These are phyloP conservation scores for Antedon mediterranea DNA, from an alignment of 53 echinoderm and acorn worm species.

Conservation along the genomic window DNA sequence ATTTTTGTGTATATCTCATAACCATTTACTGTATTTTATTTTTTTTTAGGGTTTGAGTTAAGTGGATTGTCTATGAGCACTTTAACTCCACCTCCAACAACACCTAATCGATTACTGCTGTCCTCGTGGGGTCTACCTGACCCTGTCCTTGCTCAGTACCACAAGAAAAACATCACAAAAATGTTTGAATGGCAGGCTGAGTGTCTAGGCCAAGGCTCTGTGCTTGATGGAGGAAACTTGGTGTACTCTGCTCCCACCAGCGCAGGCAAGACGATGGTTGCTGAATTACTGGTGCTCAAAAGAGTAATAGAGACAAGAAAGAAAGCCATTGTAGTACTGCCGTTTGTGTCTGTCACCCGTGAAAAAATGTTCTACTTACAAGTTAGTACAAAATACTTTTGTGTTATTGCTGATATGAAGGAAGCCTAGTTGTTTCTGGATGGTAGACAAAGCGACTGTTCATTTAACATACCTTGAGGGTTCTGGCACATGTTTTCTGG, in stretches of 20 bases:
- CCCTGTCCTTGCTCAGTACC: conserved; percentile 66
- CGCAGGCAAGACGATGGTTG: conserved; percentile 97
- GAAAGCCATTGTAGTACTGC: conserved; percentile 85
- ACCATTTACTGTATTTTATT: background rate
- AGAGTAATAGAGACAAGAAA: conserved; percentile 86
- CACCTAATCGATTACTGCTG: conserved; percentile 55
- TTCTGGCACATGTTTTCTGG: no score
- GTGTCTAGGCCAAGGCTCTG: conserved; percentile 54
- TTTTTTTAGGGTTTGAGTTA: background rate
- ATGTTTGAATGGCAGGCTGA: conserved; percentile 98
- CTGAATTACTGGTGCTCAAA: conserved; percentile 83
- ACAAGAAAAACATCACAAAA: conserved; percentile 46
- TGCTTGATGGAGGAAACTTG: conserved; percentile 76
- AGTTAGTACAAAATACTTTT: conserved; percentile 30
- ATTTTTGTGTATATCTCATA: no score
- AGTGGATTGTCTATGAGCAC: conserved; percentile 13
- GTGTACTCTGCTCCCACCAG: conserved; percentile 96
- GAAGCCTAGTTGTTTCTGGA: no score
- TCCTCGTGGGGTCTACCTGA: conserved; percentile 95
- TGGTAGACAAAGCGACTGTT: no score
- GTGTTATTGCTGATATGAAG: no score
- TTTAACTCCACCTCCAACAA: conserved; percentile 22
- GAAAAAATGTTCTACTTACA: conserved; percentile 99
- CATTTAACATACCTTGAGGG: no score
- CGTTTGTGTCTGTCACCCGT: conserved; percentile 86